Evolutionary conservation across 2,888 invertebrate genomes (phyloP).

Genomic region (Leptinotarsa haldemani): DNA sequence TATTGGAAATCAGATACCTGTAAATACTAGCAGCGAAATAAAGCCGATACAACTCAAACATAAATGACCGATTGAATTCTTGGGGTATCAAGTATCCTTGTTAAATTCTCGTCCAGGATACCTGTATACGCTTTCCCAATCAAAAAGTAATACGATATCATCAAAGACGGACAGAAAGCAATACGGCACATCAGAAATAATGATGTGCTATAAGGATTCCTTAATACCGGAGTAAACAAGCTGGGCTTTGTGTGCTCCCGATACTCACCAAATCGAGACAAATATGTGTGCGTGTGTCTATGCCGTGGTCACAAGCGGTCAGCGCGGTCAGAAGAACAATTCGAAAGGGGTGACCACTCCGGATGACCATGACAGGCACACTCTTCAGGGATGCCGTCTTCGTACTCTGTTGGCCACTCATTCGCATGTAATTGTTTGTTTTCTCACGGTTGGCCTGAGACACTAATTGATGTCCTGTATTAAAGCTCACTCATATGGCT

Average conservation of each 20-base stretch:
- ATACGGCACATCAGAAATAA: constrained; percentile 64
- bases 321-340: constrained; percentile 29
- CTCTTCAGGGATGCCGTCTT: constrained; percentile 62
- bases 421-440: constrained; percentile 66
- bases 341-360: constrained; percentile 53
- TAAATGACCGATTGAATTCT: constrained; percentile 57
- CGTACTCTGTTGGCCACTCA: constrained; percentile 52
- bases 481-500: constrained; percentile 64
- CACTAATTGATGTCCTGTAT: constrained; percentile 67
- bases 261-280: constrained; percentile 60
- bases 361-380: constrained; percentile 64
- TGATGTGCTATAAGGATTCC: constrained; percentile 63
- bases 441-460: constrained; percentile 65
- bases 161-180: constrained; percentile 56
- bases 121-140: constrained; percentile 60
- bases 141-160: constrained; percentile 63
- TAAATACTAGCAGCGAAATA: constrained; percentile 49
- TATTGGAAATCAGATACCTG: constrained; percentile 42
- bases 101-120: constrained; percentile 58
- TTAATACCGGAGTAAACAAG: constrained; percentile 58
- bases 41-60: constrained; percentile 50
- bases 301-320: constrained; percentile 30
- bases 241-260: constrained; percentile 31
- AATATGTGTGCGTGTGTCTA: constrained; percentile 53
- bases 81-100: constrained; percentile 60